These are phyloP conservation scores for Hipposideros armiger DNA, from an alignment of 2,113 vertebrate species.

Conservation along the genomic window DNA sequence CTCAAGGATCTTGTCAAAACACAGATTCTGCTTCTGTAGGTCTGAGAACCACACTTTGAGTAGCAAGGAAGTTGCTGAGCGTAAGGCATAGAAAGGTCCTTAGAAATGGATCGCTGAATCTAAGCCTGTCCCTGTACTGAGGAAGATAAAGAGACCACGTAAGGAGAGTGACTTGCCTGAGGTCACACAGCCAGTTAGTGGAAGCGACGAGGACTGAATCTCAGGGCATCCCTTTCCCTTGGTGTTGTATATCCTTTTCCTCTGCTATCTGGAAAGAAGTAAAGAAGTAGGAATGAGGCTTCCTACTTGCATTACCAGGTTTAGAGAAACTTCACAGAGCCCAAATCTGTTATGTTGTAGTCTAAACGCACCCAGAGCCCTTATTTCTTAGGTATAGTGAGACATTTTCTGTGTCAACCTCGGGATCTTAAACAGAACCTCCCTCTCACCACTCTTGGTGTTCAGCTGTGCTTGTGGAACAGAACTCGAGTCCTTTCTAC, in stretches of 20 bases:
- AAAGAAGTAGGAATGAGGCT: conserved; percentile 30
- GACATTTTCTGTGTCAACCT: conserved; percentile 10
- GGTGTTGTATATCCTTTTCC: background rate
- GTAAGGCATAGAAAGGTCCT: background rate
- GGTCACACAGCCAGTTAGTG: background rate
- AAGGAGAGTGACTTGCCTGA: background rate
- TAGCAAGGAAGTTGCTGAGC: background rate
- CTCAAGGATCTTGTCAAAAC: conserved; percentile 32
- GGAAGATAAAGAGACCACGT: background rate
- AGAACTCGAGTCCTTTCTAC: background rate
- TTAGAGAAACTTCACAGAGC: background rate
- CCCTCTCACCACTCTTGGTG: background rate
- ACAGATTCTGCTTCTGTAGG: conserved; percentile 1
- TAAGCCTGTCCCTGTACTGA: background rate
- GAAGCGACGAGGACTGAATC: background rate
- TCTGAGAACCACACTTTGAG: background rate
- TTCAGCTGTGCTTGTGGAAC: background rate
- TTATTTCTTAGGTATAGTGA: conserved; percentile 27
- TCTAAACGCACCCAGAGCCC: background rate
- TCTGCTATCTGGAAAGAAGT: background rate
- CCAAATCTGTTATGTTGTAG: background rate
- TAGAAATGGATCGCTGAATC: background rate
- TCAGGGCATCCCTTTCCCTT: conserved; percentile 13
- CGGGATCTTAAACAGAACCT: background rate
- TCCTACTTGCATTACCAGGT: background rate